Evolutionary conservation across 2,888 invertebrate species (phyloP).

Genomic region (Torymus auratus): DNA sequence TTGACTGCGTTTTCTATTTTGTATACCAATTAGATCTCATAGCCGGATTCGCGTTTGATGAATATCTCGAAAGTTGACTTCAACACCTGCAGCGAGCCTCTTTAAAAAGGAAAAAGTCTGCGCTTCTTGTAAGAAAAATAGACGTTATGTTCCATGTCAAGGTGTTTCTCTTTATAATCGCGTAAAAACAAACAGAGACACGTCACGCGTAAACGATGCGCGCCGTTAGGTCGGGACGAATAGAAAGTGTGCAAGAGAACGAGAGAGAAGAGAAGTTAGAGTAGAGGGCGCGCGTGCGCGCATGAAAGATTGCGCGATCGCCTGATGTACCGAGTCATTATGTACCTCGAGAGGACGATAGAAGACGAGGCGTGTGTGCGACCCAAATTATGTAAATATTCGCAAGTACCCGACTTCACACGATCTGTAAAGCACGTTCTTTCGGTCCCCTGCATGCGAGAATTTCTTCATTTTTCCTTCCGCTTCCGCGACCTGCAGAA

Average conservation of each 20-base stretch:
- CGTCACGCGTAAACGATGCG: conserved; percentile 8
- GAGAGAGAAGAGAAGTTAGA: neutral
- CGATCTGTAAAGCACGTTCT: neutral
- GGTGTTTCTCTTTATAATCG: neutral
- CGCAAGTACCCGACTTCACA: conserved; percentile 50
- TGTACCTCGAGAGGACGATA: conserved; percentile 8
- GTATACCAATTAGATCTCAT: no score
- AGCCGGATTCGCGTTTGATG: no score
- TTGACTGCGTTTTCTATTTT: no score
- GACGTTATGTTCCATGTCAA: no score
- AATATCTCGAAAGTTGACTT: no score
- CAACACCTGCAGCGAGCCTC: no score
- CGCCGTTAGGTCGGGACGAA: neutral
- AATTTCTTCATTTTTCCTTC: neutral
- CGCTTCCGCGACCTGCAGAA: neutral
- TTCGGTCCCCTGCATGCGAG: neutral
- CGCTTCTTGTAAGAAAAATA: no score
- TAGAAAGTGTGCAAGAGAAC: neutral
- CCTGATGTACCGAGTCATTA: conserved; percentile 60
- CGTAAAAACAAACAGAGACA: neutral
- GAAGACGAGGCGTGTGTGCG: conserved; percentile 55
- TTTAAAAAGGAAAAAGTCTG: no score
- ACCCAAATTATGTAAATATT: conserved; percentile 64
- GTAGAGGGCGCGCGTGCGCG: neutral
- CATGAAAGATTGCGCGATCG: conserved; percentile 62